Evolutionary conservation across 2,113 vertebrate species (phyloP).

Genomic region (Scophthalmus maximus): DNA sequence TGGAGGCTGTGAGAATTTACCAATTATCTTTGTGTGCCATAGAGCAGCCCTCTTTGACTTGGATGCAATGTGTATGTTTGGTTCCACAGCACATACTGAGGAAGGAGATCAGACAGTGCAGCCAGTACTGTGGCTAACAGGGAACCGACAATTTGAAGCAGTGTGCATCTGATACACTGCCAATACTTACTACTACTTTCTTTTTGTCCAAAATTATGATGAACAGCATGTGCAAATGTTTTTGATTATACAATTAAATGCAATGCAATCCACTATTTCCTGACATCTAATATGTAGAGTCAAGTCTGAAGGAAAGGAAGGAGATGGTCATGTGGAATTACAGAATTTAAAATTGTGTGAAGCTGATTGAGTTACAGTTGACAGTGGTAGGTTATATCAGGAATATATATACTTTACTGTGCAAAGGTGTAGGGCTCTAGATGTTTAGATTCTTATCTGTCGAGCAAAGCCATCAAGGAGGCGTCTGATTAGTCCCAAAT

Average conservation of each 20-base stretch:
- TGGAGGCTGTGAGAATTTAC: constrained; percentile 55
- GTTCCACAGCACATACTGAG: constrained; percentile 33
- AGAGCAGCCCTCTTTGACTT: constrained; percentile 54
- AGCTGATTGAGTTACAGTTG: not conserved
- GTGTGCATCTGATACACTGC: constrained; percentile 7
- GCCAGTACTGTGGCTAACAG: constrained; percentile 8
- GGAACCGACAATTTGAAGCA: constrained; percentile 26
- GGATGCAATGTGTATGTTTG: constrained; percentile 38
- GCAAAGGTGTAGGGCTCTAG: not conserved
- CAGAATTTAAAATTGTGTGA: not conserved
- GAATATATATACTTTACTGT: not conserved
- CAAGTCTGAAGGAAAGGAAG: too few relatives aligned
- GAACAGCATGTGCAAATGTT: not conserved
- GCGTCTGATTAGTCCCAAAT: not conserved
- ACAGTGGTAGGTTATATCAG: not conserved
- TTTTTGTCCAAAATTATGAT: not conserved
- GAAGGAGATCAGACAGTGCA: constrained; percentile 20
- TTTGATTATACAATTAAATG: not conserved
- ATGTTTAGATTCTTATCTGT: not conserved
- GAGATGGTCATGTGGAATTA: not conserved
- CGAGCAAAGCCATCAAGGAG: not conserved
- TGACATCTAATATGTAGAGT: too few relatives aligned
- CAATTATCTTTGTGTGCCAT: constrained; percentile 55
- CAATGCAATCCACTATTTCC: too few relatives aligned
- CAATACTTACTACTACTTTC: too few relatives aligned